Conservation (phyloP, 2,113 vertebrate genomes). For the Thymallus thymallus region DNA sequence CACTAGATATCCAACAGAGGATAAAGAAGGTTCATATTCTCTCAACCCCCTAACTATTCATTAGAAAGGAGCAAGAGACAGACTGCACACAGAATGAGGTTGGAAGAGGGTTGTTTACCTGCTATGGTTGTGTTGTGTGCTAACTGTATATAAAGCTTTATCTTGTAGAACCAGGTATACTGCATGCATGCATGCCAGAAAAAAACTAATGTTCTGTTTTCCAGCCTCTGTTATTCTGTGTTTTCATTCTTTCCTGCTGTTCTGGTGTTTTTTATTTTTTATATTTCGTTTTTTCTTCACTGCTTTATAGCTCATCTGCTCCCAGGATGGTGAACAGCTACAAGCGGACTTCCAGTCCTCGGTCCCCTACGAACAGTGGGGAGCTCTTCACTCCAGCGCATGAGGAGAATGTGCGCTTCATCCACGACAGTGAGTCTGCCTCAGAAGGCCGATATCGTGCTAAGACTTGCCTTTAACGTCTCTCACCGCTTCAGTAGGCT, state of each 20-base stretch:
- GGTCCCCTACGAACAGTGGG: slow-evolving; percentile 85
- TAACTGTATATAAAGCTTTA: neutral
- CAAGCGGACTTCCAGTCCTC: slow-evolving; percentile 88
- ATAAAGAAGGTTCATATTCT: slow-evolving; percentile 41
- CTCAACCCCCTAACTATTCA: slow-evolving; percentile 47
- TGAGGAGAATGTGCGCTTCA: slow-evolving; percentile 97
- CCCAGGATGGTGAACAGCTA: slow-evolving; percentile 92
- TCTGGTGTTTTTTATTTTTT: neutral
- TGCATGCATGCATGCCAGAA: neutral
- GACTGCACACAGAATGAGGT: slow-evolving; percentile 77
- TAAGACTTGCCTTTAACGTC: neutral
- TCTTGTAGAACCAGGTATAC: neutral
- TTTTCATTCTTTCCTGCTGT: neutral
- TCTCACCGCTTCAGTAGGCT: neutral
- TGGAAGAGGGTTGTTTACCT: slow-evolving; percentile 4
- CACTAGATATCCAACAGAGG: slow-evolving; percentile 40
- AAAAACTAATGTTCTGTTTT: too few species aligned
- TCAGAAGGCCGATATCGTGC: neutral
- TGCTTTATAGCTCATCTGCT: slow-evolving; percentile 82
- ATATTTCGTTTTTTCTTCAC: slow-evolving; percentile 1
- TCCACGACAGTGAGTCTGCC: slow-evolving; percentile 84
- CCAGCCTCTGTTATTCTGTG: neutral
- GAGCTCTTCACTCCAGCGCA: slow-evolving; percentile 95
- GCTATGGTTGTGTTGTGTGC: neutral
- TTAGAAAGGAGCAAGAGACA: slow-evolving; percentile 64